Base-by-base conservation (phyloP, 1,140 invertebrate species). In the Drosophila micromelanica region DNA sequence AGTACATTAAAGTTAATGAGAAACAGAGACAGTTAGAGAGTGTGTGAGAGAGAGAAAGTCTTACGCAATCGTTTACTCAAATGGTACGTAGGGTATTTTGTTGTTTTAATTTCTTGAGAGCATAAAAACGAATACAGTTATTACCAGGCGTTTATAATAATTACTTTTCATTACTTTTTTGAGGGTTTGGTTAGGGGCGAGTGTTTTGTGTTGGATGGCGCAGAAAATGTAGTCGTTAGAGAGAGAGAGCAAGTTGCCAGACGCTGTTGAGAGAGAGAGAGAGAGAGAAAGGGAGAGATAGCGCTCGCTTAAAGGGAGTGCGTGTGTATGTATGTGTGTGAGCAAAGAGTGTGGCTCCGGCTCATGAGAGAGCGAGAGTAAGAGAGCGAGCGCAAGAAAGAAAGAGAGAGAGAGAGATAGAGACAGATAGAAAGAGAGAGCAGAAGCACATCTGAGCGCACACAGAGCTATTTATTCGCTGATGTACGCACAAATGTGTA, bases 11-110 rank as follows among this genome's bases (percentile, higher is more conserved):
- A 56, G 2, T 45, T 45, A 35, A 59, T 17, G 23, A 45, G n/a
- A 42, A 17, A 42, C 17, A 27, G 37, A 56, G 20, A 30, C 13
- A 42, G 54, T 2, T 12, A 54, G 12, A 54, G 35, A 23, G 1
- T 15, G 48, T 8, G 12, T 27, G 40, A 57, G 23, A 52, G 55
- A 37, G 27, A 68, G 45, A 59, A 54, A 72, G 45, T 51, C 54
- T 65, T 65, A 72, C 69, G 61, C 61, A 72, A 72, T 57, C 45
- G 45, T 57, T 72, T 65, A 65, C 61, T 72, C 54, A 72, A 72
- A 56, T 69, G 65, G 59, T 63, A 54, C 56, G 45, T 37, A 57
- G 52, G 52, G 51, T 37, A 35, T 20, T 54, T 37, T 17, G 11
- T 37, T 32, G 30, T 13, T 51, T 17, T 32, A 9, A 35, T 27